Conservation (phyloP, 1,140 invertebrate species). For the Rhysida immarginata region DNA sequence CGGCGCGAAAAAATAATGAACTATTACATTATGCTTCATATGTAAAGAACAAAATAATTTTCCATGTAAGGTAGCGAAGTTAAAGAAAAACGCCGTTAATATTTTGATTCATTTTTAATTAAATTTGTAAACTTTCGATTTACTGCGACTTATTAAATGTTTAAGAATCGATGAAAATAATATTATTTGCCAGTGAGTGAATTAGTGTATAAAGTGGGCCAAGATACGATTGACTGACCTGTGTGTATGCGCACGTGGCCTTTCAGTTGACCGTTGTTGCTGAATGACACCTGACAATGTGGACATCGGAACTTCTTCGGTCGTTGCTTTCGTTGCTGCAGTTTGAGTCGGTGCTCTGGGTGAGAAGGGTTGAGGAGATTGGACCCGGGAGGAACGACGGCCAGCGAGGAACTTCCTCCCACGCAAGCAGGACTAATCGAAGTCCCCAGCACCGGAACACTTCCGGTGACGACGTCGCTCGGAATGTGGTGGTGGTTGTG, state of each 20-base stretch:
- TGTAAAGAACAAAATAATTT: too few relatives aligned
- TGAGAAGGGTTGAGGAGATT: background rate
- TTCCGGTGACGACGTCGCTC: background rate
- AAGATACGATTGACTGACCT: conserved; percentile 38
- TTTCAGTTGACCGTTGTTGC: conserved; percentile 81
- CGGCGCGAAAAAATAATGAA: too few relatives aligned
- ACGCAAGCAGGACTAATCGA: background rate
- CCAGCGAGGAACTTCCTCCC: background rate
- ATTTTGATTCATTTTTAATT: too few relatives aligned
- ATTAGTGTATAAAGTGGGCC: too few relatives aligned
- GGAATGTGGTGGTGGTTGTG: background rate
- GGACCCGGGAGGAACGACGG: background rate
- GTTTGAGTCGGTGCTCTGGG: background rate
- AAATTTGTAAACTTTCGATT: too few relatives aligned
- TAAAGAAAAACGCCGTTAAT: too few relatives aligned
- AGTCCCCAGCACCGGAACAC: background rate
- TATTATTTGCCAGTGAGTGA: too few relatives aligned
- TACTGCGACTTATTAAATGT: too few relatives aligned
- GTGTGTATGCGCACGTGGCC: conserved; percentile 83
- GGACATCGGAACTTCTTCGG: conserved; percentile 79
- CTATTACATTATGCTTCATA: too few relatives aligned
- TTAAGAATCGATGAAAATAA: too few relatives aligned
- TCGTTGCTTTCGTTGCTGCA: conserved; percentile 42
- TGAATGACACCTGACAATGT: conserved; percentile 74
- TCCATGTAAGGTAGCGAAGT: too few relatives aligned